These are phyloP conservation scores for Pilophorus perplexus DNA, from an alignment of 2,888 invertebrate genomes.

Conservation along the genomic window DNA sequence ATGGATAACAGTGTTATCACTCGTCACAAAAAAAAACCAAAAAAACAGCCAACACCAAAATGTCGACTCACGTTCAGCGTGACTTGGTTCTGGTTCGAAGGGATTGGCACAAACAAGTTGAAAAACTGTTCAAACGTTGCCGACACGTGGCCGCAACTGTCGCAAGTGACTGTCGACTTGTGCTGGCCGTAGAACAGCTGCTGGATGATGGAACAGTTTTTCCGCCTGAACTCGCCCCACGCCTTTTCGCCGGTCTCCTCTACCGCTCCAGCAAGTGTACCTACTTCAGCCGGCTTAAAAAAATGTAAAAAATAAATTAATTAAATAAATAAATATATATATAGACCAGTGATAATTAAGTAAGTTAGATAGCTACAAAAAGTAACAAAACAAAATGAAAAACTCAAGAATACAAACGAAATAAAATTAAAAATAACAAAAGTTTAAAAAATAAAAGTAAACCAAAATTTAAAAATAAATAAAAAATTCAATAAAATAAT, in stretches of 20 bases:
- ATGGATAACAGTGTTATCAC: constrained; percentile 43
- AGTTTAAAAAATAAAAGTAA: not conserved
- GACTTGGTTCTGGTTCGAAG: constrained; percentile 52
- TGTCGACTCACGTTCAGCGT: constrained; percentile 46
- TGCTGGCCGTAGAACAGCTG: constrained; percentile 84
- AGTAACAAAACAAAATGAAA: no score
- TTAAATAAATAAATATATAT: not conserved
- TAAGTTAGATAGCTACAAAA: no score
- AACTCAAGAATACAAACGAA: no score
- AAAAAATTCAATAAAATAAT: not conserved
- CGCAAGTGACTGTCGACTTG: constrained; percentile 75
- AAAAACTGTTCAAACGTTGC: constrained; percentile 85
- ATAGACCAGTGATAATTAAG: not conserved
- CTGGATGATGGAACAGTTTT: constrained; percentile 69
- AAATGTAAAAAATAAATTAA: constrained; percentile 4
- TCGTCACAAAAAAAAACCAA: no score
- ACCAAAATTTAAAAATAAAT: constrained; percentile 19
- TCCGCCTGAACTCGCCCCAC: constrained; percentile 69
- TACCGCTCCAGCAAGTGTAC: constrained; percentile 51
- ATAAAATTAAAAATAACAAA: not conserved
- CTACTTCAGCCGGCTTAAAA: constrained; percentile 47
- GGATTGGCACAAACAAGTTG: constrained; percentile 77
- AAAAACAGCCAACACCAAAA: not conserved
- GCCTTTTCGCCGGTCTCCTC: constrained; percentile 58
- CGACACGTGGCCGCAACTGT: constrained; percentile 69